A percentile compares a stretch with the other conserved stretches of the same genome.
Conservation (phyloP, 2,797 vertebrate species). For the Esox lucius region DNA sequence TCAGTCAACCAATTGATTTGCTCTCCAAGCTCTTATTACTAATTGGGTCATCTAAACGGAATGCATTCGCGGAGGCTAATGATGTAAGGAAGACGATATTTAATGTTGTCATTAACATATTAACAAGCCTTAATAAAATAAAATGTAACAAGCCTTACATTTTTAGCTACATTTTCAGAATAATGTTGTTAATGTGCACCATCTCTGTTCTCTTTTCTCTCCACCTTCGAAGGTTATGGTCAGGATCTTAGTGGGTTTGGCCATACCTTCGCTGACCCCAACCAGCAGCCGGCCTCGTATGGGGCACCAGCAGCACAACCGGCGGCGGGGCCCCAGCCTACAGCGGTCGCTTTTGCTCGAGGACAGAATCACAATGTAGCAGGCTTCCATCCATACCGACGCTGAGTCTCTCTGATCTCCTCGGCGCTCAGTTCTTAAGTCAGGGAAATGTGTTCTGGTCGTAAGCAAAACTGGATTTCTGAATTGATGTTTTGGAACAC, state of each 20-base stretch:
- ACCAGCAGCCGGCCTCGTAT: slow-evolving; percentile 89
- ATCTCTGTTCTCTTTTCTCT: slow-evolving; percentile 13
- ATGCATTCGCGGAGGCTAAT: not conserved
- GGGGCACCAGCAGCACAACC: slow-evolving; percentile 88
- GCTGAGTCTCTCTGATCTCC: slow-evolving; percentile 71
- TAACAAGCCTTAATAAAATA: no score
- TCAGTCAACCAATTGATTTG: not conserved
- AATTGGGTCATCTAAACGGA: slow-evolving; percentile 1
- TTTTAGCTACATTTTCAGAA: no score
- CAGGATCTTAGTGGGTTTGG: slow-evolving; percentile 97
- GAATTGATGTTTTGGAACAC: slow-evolving; percentile 63
- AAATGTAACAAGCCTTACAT: not conserved
- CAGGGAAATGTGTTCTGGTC: slow-evolving; percentile 82
- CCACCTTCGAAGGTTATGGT: slow-evolving; percentile 85
- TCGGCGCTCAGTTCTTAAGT: slow-evolving; percentile 66
- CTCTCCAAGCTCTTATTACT: not conserved
- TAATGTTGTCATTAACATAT: slow-evolving; percentile 11
- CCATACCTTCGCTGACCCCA: slow-evolving; percentile 95
- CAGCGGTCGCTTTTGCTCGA: slow-evolving; percentile 88
- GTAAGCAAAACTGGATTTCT: slow-evolving; percentile 71
- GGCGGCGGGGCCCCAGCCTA: slow-evolving; percentile 80
- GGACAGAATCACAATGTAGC: slow-evolving; percentile 99
- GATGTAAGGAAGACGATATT: slow-evolving; percentile 34
- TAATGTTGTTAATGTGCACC: slow-evolving; percentile 8
- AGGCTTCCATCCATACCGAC: slow-evolving; percentile 98